Evolutionary conservation across 1,140 invertebrate genomes (phyloP).

Genomic region (Lasioglossum baleicum): DNA sequence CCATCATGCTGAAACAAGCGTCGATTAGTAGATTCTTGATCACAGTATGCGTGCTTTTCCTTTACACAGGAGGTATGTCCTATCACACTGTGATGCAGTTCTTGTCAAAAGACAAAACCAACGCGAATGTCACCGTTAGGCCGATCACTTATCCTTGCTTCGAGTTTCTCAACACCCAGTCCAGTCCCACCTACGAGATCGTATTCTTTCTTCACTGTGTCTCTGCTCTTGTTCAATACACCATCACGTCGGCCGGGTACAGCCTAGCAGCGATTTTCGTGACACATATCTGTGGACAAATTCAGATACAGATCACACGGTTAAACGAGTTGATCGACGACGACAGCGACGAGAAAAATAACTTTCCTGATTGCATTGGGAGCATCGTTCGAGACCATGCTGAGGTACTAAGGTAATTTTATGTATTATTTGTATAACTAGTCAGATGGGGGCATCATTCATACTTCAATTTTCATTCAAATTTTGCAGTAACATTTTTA

Average conservation of each 20-base stretch:
- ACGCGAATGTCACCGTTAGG: conserved; percentile 35
- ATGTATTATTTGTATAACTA: too few species aligned
- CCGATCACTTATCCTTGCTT: conserved; percentile 60
- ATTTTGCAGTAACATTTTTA: too few species aligned
- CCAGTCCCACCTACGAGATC: conserved; percentile 62
- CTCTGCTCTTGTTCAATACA: conserved; percentile 58
- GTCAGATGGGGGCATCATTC: too few species aligned
- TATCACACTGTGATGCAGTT: conserved; percentile 52
- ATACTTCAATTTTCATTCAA: too few species aligned
- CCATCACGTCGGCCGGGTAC: conserved; percentile 55
- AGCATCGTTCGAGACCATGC: conserved; percentile 38
- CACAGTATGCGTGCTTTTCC: conserved; percentile 33
- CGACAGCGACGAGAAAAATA: neutral
- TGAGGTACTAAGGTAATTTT: conserved; percentile 40
- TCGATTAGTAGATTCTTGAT: conserved; percentile 44
- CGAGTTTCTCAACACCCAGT: conserved; percentile 59
- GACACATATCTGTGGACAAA: conserved; percentile 64
- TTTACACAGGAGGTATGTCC: conserved; percentile 55
- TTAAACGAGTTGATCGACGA: conserved; percentile 41
- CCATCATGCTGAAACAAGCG: conserved; percentile 48
- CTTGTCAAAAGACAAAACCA: conserved; percentile 4
- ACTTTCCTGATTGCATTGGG: neutral
- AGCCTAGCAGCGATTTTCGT: conserved; percentile 63
- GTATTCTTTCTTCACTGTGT: conserved; percentile 60
- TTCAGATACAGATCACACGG: conserved; percentile 46